Base-by-base conservation (phyloP, 2,113 vertebrate species). In the Paraplagusia blochii region DNA sequence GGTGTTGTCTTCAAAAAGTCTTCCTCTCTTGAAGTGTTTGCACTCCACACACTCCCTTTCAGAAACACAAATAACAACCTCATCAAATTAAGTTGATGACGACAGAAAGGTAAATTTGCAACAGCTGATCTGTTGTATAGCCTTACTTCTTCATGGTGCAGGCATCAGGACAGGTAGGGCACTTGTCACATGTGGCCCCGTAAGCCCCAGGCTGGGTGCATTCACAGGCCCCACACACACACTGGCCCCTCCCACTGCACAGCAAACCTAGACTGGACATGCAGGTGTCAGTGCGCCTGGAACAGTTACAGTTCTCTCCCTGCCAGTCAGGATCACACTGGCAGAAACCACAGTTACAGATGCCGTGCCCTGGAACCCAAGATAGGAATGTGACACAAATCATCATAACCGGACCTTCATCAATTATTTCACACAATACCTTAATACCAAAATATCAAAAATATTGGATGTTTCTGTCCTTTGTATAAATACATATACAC, bases 61-160 rank as follows among this genome's bases (percentile, higher is more conserved):
- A 57, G n/a, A 39, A 67, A 22, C 58, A 48, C 11, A 18, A 46
- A 55, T 10, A 40, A n/a, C 3, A 8, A 38, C n/a, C 35, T 47
- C 33, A 8, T 55, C 1, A 44, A 56, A 18, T 51, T 0, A n/a
- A 18, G 34, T 1, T 7, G 11, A 11, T 34, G 22, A 15, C 19
- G 44, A 15, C 13, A 10, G n/a, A 38, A 2, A 14, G 3, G 16
- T 0, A 9, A 53, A 16, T 4, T 12, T 7, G 4, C 34, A 14
- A 4, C 9, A 35, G 11, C 10, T 4, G 2, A 3, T 13, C 8
- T 11, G 10, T 39, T 13, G n/a, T 11, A 44, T 19, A 34, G 48
- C 47, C 85, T 84, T 65, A 99, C 97, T 96, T 98, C 83, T 98
- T 99, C 88, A 97, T 94, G 67, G 95, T 95, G 79, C 97, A 99